Evolutionary conservation across 2,888 invertebrate species (phyloP).

Genomic region (Argyresthia albistria): DNA sequence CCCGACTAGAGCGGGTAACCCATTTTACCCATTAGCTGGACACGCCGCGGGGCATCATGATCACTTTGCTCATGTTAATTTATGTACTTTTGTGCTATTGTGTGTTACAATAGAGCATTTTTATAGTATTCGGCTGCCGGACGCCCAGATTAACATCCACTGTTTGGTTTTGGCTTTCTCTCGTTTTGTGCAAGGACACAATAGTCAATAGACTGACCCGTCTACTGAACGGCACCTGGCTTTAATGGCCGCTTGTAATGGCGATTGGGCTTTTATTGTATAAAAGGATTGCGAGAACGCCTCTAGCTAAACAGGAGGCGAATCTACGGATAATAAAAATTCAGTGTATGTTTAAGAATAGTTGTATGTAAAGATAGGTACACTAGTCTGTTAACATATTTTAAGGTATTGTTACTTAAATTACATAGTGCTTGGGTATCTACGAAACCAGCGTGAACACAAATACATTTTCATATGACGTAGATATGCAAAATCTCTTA

Average conservation of each 20-base stretch:
- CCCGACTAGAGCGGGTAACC: constrained; percentile 16
- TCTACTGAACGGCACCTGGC: constrained; percentile 57
- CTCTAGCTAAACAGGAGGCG: background rate
- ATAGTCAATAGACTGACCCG: constrained; percentile 20
- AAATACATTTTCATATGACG: background rate
- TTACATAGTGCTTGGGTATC: too few relatives aligned
- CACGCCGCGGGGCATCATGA: constrained; percentile 57
- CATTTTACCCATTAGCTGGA: constrained; percentile 59
- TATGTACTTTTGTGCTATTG: constrained; percentile 68
- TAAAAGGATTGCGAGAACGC: constrained; percentile 1
- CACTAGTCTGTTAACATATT: too few relatives aligned
- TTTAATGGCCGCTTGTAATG: constrained; percentile 32
- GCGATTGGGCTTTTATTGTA: constrained; percentile 27
- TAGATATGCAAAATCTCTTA: too few relatives aligned
- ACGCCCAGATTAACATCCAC: constrained; percentile 69
- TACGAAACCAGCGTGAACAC: background rate
- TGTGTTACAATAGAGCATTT: constrained; percentile 47
- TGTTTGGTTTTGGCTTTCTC: constrained; percentile 57
- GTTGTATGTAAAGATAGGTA: too few relatives aligned
- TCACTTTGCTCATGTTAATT: constrained; percentile 69
- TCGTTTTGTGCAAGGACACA: constrained; percentile 64
- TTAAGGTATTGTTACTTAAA: too few relatives aligned
- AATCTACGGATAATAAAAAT: too few relatives aligned
- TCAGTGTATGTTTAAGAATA: too few relatives aligned
- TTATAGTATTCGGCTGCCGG: constrained; percentile 64